A percentile compares a stretch with the other conserved stretches of the same genome.
Conservation (phyloP, 2,113 vertebrate species). For the Scopus umbretta region DNA sequence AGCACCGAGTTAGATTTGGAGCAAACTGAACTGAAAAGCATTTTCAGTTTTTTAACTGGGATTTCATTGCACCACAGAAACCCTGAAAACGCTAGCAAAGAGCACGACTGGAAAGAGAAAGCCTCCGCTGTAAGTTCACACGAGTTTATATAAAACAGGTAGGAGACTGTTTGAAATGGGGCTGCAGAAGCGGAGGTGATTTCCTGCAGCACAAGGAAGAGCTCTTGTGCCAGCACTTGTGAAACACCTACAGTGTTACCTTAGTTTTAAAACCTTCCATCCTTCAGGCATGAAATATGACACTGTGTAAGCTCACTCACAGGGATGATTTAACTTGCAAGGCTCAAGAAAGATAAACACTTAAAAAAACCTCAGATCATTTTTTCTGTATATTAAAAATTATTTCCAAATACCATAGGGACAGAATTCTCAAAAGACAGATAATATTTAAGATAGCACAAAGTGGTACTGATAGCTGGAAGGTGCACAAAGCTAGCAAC, state of each 20-base stretch:
- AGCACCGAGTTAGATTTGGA: too few species aligned
- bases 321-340: background rate
- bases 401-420: background rate
- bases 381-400: background rate
- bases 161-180: background rate
- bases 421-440: background rate
- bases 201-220: background rate
- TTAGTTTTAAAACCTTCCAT: background rate
- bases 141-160: rapidly evolving
- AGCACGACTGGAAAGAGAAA: background rate
- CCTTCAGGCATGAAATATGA: background rate
- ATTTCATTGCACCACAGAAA: background rate
- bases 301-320: background rate
- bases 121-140: background rate
- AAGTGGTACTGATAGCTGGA: background rate
- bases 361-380: background rate
- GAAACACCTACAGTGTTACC: background rate
- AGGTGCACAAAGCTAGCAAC: background rate
- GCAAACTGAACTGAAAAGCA: background rate
- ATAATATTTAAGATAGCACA: background rate
- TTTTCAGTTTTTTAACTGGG: background rate
- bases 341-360: background rate
- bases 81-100: too few species aligned
- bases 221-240: background rate
- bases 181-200: background rate